Base-by-base conservation (phyloP, 2,797 vertebrate species). In the Triplophysa yarkandensis region DNA sequence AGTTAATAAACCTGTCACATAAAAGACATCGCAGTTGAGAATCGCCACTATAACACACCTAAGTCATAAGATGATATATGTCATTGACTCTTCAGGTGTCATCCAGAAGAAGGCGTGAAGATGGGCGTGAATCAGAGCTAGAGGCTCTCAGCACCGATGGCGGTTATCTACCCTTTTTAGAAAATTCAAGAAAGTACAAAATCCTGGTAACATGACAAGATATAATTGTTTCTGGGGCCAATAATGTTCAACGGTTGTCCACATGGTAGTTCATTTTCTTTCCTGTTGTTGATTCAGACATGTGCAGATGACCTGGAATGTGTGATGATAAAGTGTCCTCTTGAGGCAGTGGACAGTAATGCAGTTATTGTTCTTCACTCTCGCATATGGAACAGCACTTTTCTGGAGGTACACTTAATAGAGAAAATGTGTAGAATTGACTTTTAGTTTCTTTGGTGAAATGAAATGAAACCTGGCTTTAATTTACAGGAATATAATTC, bases 321-420 rank as follows among this genome's bases (percentile, higher is more conserved):
- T 44, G 93, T 95, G 83, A 88, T 86, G 81, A 89, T 98, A 23
- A 87, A 61, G 64, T 98, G 96, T 74, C 94, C 95, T 0, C 91
- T 98, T 74, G 88, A 88, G 71, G 95, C 90, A 9, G 80, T 97
- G 21, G 94, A 98, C 85, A 96, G 90, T 83, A 92, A 89, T 82
- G 93, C 94, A 28, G 77, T 84, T 0, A 71, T 98, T 0, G 50
- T 89, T 34, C 68, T 97, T 32, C 90, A 90, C 11, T 90, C 95
- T 1, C 88, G 87, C 23, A 81, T 98, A 1, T 97, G 95, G 96
- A 95, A 95, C 79, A 79, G 88, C 30, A 98, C 96, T 0, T 93
- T 98, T 73, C 79, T 94, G 23, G 92, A 97, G 93, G 95, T 96
- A 76, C 67, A 6, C 17, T 28, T 23, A 7, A 52, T 25, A 52